phyloP scores from a whole-genome alignment of 2,888 invertebrate species.

The Nephrocerus scutellatus region DNA sequence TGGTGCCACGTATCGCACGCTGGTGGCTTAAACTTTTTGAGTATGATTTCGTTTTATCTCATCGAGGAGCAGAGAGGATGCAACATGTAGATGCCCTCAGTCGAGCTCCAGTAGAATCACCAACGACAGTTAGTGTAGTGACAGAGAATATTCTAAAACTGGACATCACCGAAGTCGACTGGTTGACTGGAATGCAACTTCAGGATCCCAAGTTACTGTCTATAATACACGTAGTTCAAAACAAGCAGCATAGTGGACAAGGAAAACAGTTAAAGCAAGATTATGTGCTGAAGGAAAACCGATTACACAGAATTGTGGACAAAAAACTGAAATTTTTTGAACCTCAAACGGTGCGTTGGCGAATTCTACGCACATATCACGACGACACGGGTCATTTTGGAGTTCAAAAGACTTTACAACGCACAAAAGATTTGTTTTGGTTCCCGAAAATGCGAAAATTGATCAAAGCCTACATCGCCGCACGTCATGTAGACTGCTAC shows the following conservation, averaged over 20 bases:
- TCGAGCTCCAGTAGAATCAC: no score
- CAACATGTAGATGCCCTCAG: slow-evolving; percentile 19
- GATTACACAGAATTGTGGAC: slow-evolving; percentile 10
- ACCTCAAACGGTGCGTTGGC: slow-evolving; percentile 17
- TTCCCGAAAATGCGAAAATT: slow-evolving; percentile 20
- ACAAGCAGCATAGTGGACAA: slow-evolving; percentile 10
- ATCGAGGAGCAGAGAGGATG: slow-evolving; percentile 20
- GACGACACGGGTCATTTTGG: slow-evolving; percentile 21
- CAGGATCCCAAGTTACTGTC: slow-evolving; percentile 14
- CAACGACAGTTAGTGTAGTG: slow-evolving; percentile 9
- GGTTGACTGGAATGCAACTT: slow-evolving; percentile 21
- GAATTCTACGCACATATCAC: slow-evolving; percentile 18
- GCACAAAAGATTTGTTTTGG: slow-evolving; percentile 17
- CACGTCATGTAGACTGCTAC: slow-evolving; percentile 17
- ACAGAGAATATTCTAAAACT: slow-evolving; percentile 15
- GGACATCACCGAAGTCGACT: slow-evolving; percentile 15
- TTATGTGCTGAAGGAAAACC: slow-evolving; percentile 13
- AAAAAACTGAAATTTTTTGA: slow-evolving; percentile 13
- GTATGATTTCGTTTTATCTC: slow-evolving; percentile 20
- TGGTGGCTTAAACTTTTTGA: slow-evolving; percentile 24
- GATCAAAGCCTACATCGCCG: slow-evolving; percentile 15
- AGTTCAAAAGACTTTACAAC: slow-evolving; percentile 20
- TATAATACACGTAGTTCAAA: slow-evolving; percentile 13
- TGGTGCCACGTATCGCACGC: slow-evolving; percentile 20
- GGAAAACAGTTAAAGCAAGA: slow-evolving; percentile 14